A percentile compares a stretch with the other conserved stretches of the same genome.
These are phyloP conservation scores for Spodoptera littoralis DNA, from an alignment of 2,888 invertebrate genomes.

Conservation along the genomic window DNA sequence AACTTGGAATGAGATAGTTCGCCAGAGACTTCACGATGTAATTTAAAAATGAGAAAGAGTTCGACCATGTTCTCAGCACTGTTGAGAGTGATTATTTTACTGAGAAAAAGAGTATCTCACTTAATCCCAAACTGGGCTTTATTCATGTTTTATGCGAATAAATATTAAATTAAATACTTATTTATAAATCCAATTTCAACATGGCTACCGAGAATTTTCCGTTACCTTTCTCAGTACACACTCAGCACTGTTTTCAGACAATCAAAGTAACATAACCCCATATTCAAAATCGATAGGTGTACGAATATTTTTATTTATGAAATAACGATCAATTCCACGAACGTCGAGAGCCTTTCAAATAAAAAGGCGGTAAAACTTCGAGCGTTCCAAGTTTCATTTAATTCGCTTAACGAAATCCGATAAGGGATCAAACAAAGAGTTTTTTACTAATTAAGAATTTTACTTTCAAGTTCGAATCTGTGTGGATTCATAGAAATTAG, in stretches of 20 bases:
- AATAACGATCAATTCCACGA: conserved; percentile 12
- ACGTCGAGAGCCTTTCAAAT: conserved; percentile 6
- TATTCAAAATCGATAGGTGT: background rate
- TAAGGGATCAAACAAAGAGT: conserved; percentile 26
- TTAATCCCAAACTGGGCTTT: too few relatives aligned
- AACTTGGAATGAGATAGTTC: conserved; percentile 2
- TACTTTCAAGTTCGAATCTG: conserved; percentile 9
- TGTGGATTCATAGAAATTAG: background rate
- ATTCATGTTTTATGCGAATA: too few relatives aligned
- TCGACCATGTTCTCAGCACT: too few relatives aligned
- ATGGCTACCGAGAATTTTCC: too few relatives aligned
- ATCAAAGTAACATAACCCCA: conserved; percentile 8
- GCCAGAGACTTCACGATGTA: too few relatives aligned
- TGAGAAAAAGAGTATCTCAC: too few relatives aligned
- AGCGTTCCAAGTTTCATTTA: conserved; percentile 27
- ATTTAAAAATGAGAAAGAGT: too few relatives aligned
- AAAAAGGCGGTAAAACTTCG: conserved; percentile 32
- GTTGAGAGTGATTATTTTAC: too few relatives aligned
- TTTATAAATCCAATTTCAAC: too few relatives aligned
- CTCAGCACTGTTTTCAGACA: background rate
- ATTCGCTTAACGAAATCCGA: conserved; percentile 30
- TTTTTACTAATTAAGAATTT: conserved; percentile 10
- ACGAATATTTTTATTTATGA: conserved; percentile 11
- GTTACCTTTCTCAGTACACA: too few relatives aligned
- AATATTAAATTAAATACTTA: too few relatives aligned